Evolutionary conservation across 2,888 invertebrate species (phyloP).

Genomic region (Amiota minor): DNA sequence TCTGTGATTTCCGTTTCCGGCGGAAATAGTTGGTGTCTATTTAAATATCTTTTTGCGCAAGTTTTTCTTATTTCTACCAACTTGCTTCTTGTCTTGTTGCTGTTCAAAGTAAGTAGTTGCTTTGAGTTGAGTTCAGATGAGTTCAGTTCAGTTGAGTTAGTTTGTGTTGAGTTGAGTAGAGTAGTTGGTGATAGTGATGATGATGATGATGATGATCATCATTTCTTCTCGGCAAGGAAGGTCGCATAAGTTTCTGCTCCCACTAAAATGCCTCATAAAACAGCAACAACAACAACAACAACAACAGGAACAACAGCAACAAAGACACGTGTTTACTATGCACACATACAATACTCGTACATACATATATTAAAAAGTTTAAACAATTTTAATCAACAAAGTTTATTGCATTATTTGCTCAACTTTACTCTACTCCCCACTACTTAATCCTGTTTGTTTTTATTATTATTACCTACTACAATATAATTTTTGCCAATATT

Average conservation of each 20-base stretch:
- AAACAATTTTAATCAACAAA: conserved; percentile 38
- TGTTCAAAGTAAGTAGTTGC: not conserved
- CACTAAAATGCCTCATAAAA: conserved; percentile 36
- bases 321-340: conserved; percentile 30
- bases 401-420: conserved; percentile 32
- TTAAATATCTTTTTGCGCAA: conserved; percentile 21
- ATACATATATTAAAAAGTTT: conserved; percentile 15
- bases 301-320: conserved; percentile 34
- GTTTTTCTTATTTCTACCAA: not conserved
- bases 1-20: conserved; percentile 22
- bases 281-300: conserved; percentile 36
- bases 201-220: too few species aligned
- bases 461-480: too few species aligned
- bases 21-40: conserved; percentile 25
- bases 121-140: not conserved
- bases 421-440: too few species aligned
- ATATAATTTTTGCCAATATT: too few species aligned
- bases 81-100: not conserved
- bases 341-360: conserved; percentile 1
- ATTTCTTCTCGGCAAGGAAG: not conserved
- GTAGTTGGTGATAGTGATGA: too few species aligned
- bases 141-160: too few species aligned
- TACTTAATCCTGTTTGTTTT: too few species aligned
- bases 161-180: too few species aligned
- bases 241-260: conserved; percentile 46